Evolutionary conservation across 2,888 invertebrate species (phyloP), one percentile per base, ranked within the genome.

Genomic region (Chrysolina oricalcia): DNA sequence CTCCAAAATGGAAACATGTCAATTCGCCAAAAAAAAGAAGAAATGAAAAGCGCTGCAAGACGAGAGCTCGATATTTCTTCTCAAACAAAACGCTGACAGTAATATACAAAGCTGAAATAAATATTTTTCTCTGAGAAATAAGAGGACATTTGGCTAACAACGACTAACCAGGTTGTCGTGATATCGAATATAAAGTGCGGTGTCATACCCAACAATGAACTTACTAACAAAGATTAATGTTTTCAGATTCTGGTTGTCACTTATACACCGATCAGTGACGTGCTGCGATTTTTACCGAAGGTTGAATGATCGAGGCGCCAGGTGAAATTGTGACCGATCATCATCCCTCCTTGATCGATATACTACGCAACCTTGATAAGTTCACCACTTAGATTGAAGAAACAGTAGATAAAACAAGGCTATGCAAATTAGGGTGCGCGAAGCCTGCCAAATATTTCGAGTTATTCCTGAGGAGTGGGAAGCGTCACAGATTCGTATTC

Each of bases 141-240:
- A 69, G 41, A 41, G 63, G 68, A 71, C 75, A 72, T 75, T 75
- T 72, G 75, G 69, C 72, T 69, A 78, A 75, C 75, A 73, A 74
- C 70, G 70, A 53, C 71, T 50, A 70, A 63, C 70, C 68, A 41
- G 68, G 73, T 71, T 71, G 71, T 78, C 77, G 77, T 78, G 77
- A 78, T 78, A 78, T 73, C 78, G 69, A 75, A 78, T 76, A 74
- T 75, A 83, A 84, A 83, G 74, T 81, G 84, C 84, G 81, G 78
- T 82, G 85, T 85, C 85, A 85, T 82, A 83, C 78, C 76, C 75
- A 81, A 85, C 85, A 85, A 85, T 85, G 83, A 84, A 82, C 79
- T 78, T 78, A 81, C 85, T 85, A 85, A 85, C 85, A 84, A 85
- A 84, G 85, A 85, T 85, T 85, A 85, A 85, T 85, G 85, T 83